Percentiles rank a stretch among this genome's conserved stretches.
phyloP scores from a whole-genome alignment of 1,140 invertebrate genomes.

The Liolophura sinensis region DNA sequence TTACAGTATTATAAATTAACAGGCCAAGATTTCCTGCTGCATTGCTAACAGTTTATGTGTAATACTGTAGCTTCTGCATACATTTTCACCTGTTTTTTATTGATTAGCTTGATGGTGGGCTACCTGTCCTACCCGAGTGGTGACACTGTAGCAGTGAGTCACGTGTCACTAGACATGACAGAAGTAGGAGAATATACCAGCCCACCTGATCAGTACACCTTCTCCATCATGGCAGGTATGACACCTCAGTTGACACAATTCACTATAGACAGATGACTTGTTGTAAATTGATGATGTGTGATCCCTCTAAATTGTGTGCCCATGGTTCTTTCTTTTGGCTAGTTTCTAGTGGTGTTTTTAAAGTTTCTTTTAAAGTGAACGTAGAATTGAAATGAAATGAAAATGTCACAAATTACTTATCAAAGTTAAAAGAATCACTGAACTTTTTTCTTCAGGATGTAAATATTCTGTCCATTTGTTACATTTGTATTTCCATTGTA shows the following conservation, averaged over 20 bases:
- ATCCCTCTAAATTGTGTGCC: not conserved
- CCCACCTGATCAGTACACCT: constrained; percentile 35
- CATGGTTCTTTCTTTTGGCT: not conserved
- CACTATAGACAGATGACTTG: not conserved
- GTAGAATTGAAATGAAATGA: too few species aligned
- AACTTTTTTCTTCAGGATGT: not conserved
- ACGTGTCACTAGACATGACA: constrained; percentile 37
- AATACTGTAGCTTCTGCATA: too few species aligned
- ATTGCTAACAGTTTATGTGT: too few species aligned
- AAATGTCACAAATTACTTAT: too few species aligned
- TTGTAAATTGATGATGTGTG: not conserved
- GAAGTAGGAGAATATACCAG: constrained; percentile 27
- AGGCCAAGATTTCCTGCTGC: too few species aligned
- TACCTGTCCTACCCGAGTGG: constrained; percentile 40
- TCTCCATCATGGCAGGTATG: constrained; percentile 45
- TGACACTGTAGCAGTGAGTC: constrained; percentile 32
- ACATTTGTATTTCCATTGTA: not conserved
- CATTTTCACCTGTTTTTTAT: constrained; percentile 3
- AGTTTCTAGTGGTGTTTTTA: not conserved
- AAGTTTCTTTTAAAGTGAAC: too few species aligned
- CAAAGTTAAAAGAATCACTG: too few species aligned
- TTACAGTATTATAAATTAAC: too few species aligned
- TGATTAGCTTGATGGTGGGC: constrained; percentile 39
- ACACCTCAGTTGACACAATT: not conserved
- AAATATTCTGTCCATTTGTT: not conserved